Base-by-base conservation (phyloP, 1,140 invertebrate genomes). In the Medauroidea extradentata region DNA sequence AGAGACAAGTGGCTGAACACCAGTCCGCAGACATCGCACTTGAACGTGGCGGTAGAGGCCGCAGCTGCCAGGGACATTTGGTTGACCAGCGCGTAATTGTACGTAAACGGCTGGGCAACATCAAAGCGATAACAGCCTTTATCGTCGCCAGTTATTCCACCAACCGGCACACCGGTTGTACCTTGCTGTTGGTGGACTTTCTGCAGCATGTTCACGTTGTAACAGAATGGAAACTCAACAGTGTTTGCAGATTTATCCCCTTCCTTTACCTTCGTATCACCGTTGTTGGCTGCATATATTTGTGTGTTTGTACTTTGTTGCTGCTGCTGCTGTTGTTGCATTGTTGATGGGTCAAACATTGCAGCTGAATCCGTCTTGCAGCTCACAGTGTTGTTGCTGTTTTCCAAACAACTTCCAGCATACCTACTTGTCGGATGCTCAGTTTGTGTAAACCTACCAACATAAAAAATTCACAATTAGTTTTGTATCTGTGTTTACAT, bases 1-100 rank as follows among this genome's bases (percentile, higher is more conserved):
- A 91, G 69, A 23, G 86, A 83, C 57, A 90, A 76, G 69, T 91
- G 89, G 1, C 84, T 84, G 71, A 92, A 92, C 75, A 90, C 88
- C 29, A 90, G 73, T 24, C 89, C 89, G 69, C 90, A 92, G 3
- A 91, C 85, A 73, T 92, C 90, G 73, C 90, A 92, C 74, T 91
- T 91, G 70, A 89, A 91, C 58, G 87, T 90, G 14, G 89, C 88
- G 66, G 88, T 87, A 18, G 84, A 86, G 65, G 89, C 88, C 46
- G 88, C 76, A 11, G 79, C 76, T 1, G 79, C 74, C 27, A 81
- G 71, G 29, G 77, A 80, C 79, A 82, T 80, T 62, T 84, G 79
- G 65, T 81, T 81, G 25, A 81, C 69, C 57, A 81, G 64, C 19
- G 79, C 78, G 60, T 87, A 87, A 66, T 87, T 87, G 65, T 86